These are phyloP conservation scores for Salarias fasciatus DNA, from an alignment of 2,797 vertebrate genomes.

Conservation along the genomic window DNA sequence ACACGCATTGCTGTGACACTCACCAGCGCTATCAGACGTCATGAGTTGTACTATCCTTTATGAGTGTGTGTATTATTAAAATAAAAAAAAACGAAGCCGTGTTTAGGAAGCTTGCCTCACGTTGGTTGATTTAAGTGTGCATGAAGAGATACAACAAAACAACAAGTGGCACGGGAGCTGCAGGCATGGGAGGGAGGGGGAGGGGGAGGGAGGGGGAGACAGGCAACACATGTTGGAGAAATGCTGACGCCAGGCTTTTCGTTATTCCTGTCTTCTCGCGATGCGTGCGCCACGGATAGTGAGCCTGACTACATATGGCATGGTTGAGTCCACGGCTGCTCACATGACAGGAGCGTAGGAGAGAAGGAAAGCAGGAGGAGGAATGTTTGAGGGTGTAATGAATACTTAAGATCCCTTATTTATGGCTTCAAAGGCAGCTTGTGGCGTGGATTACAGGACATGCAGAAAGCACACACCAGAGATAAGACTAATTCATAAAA, in stretches of 20 bases:
- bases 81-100: background rate
- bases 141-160: slow-evolving; percentile 13
- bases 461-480: slow-evolving; percentile 12
- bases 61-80: background rate
- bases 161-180: slow-evolving; percentile 35
- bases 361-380: slow-evolving; percentile 37
- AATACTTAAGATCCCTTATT: slow-evolving; percentile 54
- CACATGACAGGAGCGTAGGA: slow-evolving; percentile 59
- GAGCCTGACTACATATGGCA: slow-evolving; percentile 78
- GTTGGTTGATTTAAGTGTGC: slow-evolving; percentile 9
- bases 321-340: slow-evolving; percentile 44
- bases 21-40: slow-evolving; percentile 12
- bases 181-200: slow-evolving; percentile 32
- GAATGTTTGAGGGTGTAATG: slow-evolving; percentile 69
- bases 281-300: slow-evolving; percentile 17
- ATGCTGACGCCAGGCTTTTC: slow-evolving; percentile 50
- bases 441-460: slow-evolving; percentile 60
- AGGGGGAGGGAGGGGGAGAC: slow-evolving; percentile 34
- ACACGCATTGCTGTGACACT: slow-evolving; percentile 8
- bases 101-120: background rate
- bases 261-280: slow-evolving; percentile 46
- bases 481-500: slow-evolving; percentile 6
- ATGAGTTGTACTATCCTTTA: background rate
- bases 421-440: slow-evolving; percentile 36
- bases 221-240: slow-evolving; percentile 61